phyloP scores from a whole-genome alignment of 2,797 vertebrate genomes.

The Periophthalmus magnuspinnatus region DNA sequence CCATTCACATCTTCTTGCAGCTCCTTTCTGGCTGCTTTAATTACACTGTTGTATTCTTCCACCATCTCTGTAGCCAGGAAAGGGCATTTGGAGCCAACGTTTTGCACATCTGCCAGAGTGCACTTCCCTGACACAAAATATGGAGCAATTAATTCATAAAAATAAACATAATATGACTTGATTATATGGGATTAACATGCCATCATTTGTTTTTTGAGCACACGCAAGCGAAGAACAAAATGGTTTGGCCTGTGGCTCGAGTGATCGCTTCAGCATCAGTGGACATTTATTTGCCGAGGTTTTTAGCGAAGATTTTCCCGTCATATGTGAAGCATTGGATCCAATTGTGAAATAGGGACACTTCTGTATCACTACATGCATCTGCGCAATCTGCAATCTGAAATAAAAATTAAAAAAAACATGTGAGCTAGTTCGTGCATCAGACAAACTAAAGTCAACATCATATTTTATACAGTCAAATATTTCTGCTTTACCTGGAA shows the following conservation, averaged over 20 bases:
- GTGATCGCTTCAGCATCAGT: slow-evolving; percentile 85
- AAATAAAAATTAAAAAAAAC: not conserved
- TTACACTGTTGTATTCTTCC: slow-evolving; percentile 81
- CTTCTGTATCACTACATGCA: slow-evolving; percentile 82
- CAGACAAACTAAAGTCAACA: too few relatives aligned
- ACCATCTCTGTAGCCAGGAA: slow-evolving; percentile 90
- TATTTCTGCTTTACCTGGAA: slow-evolving; percentile 40
- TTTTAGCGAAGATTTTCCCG: slow-evolving; percentile 73
- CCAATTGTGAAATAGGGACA: slow-evolving; percentile 88
- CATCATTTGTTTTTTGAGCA: slow-evolving; percentile 72
- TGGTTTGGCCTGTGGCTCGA: slow-evolving; percentile 64
- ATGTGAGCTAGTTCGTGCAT: not conserved
- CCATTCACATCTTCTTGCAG: slow-evolving; percentile 89
- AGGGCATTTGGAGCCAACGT: slow-evolving; percentile 82
- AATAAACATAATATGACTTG: not conserved
- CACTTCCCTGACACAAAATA: slow-evolving; percentile 6
- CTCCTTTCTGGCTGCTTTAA: slow-evolving; percentile 84
- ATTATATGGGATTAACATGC: slow-evolving; percentile 61
- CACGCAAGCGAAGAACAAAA: slow-evolving; percentile 74
- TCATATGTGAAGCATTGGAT: slow-evolving; percentile 82
- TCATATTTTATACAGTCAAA: not conserved
- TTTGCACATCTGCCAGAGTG: slow-evolving; percentile 46
- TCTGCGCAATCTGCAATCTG: slow-evolving; percentile 55
- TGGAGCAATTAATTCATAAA: slow-evolving; percentile 26
- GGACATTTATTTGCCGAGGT: slow-evolving; percentile 87